Evolutionary conservation across 2,797 vertebrate species (phyloP).

Genomic region (Phyllotis vaccarum): DNA sequence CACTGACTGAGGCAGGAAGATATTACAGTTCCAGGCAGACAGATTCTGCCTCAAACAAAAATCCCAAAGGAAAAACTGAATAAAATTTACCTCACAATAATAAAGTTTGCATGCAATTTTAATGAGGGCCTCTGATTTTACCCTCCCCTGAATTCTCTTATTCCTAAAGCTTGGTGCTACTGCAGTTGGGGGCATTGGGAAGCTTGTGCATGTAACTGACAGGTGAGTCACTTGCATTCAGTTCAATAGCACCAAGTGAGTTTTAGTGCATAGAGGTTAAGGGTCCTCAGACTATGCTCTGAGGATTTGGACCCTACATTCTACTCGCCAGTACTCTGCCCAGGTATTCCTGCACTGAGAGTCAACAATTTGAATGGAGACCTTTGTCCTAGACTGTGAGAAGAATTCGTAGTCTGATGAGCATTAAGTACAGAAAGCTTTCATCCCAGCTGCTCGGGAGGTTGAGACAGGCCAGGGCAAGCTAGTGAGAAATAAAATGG

Average conservation of each 20-base stretch:
- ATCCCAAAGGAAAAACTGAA: constrained; percentile 25
- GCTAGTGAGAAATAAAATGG: not conserved
- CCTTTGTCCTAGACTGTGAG: constrained; percentile 58
- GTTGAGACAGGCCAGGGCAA: not conserved
- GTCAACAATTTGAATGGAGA: constrained; percentile 44
- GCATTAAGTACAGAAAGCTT: constrained; percentile 11
- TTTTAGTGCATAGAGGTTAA: not conserved
- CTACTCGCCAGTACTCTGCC: not conserved
- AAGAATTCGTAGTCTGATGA: not conserved
- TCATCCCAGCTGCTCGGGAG: not conserved
- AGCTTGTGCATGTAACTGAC: not conserved
- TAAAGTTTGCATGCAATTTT: constrained; percentile 44
- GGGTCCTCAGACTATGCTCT: constrained; percentile 16
- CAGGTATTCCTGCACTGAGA: constrained; percentile 44
- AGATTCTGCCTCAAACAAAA: not conserved
- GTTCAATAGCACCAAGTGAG: not conserved
- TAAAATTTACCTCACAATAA: constrained; percentile 60
- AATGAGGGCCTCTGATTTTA: constrained; percentile 22
- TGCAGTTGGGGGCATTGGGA: constrained; percentile 46
- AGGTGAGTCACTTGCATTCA: not conserved
- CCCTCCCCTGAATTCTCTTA: constrained; percentile 41
- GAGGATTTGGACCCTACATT: constrained; percentile 44
- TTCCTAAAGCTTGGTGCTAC: constrained; percentile 69
- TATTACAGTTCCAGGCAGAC: not conserved
- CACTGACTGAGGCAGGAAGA: not conserved